Conservation (phyloP, 2,113 vertebrate genomes). For the Opisthocomus hoazin region DNA sequence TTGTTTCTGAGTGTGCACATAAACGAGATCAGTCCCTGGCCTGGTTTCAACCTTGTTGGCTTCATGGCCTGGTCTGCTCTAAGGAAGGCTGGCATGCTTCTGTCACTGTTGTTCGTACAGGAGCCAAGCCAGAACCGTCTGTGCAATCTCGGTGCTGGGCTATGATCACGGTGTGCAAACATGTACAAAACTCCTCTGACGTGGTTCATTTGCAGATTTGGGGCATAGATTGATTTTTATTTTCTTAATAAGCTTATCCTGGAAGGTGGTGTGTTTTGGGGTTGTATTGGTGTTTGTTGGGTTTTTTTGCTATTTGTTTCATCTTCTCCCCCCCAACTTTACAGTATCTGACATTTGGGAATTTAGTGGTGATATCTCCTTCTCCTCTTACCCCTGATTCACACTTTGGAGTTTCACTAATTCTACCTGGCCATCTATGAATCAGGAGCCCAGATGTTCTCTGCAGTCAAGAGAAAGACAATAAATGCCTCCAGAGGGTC, state of each 20-base stretch:
- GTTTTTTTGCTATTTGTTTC: not conserved
- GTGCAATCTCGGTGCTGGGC: not conserved
- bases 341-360: not conserved
- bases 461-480: not conserved
- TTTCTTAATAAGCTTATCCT: not conserved
- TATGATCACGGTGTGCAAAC: not conserved
- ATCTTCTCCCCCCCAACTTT: not conserved
- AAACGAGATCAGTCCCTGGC: not conserved
- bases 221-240: not conserved
- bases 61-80: not conserved
- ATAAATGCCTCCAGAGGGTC: not conserved
- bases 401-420: not conserved
- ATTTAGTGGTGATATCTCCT: not conserved
- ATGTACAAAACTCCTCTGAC: not conserved
- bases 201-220: not conserved
- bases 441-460: not conserved
- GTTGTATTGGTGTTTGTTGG: not conserved
- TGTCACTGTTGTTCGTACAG: rapidly evolving
- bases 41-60: not conserved
- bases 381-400: not conserved
- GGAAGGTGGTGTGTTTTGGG: not conserved
- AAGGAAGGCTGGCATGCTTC: not conserved
- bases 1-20: not conserved
- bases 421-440: not conserved
- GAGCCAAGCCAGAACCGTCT: not conserved